Evolutionary conservation across 2,113 vertebrate species (phyloP).

Genomic region (Dicentrarchus labrax): DNA sequence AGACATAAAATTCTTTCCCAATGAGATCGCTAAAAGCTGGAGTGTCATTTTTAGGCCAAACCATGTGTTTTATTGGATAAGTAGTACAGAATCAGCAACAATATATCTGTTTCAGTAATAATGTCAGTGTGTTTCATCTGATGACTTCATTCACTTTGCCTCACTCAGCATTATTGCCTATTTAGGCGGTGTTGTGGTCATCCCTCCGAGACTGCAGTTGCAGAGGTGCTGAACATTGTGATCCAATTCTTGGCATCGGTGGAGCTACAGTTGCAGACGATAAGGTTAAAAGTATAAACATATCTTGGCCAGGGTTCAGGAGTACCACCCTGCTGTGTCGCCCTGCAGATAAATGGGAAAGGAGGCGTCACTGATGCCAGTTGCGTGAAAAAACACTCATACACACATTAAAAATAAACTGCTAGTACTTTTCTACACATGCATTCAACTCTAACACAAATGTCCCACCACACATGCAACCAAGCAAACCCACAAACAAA

Average conservation of each 20-base stretch:
- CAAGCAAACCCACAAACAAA: constrained; percentile 5
- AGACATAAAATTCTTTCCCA: not conserved
- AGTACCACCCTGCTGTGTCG: not conserved
- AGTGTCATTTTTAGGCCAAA: not conserved
- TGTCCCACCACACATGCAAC: not conserved
- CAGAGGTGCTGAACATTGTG: constrained; percentile 38
- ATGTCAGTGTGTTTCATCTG: not conserved
- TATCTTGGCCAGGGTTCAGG: constrained; percentile 17
- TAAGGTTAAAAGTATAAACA: constrained; percentile 55
- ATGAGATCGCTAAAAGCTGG: not conserved
- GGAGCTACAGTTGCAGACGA: constrained; percentile 16
- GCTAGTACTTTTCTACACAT: not conserved
- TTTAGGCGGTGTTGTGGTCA: not conserved
- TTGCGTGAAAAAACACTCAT: not conserved
- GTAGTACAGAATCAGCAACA: not conserved
- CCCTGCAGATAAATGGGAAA: not conserved
- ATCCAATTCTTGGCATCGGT: constrained; percentile 38
- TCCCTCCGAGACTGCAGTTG: not conserved
- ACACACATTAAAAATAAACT: constrained; percentile 23
- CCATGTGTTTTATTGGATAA: not conserved
- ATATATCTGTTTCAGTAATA: not conserved
- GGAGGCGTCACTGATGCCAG: not conserved
- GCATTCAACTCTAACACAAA: not conserved
- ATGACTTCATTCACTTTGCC: not conserved
- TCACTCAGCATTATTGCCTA: constrained; percentile 1